phyloP scores from a whole-genome alignment of 2,113 vertebrate genomes.

The Chionis minor region DNA sequence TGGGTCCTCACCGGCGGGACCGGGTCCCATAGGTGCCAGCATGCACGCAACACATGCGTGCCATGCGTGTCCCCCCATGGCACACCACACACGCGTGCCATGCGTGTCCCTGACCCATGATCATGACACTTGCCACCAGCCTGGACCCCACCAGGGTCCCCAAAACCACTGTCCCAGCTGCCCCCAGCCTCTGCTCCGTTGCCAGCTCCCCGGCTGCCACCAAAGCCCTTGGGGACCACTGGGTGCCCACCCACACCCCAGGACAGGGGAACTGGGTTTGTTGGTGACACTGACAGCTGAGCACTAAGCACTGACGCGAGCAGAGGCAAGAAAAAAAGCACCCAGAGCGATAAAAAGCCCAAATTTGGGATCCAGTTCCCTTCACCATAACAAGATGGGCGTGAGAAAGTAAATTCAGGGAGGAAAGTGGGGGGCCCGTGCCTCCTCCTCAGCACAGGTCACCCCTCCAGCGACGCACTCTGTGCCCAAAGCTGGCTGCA shows the following conservation, averaged over 20 bases:
- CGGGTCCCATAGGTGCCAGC: neutral
- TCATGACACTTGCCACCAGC: neutral
- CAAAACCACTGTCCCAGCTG: accelerated
- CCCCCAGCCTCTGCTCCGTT: neutral
- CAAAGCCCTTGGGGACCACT: neutral
- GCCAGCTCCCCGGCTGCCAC: neutral
- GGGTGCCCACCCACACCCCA: neutral
- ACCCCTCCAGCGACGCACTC: neutral
- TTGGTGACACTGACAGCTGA: accelerated
- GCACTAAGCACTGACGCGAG: neutral
- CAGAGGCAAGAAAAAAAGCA: neutral
- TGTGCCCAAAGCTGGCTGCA: no score
- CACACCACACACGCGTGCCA: no score
- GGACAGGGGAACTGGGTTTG: neutral
- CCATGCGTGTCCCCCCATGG: accelerated
- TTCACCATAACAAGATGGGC: neutral
- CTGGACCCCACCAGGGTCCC: neutral
- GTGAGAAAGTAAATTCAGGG: neutral
- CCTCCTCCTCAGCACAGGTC: neutral
- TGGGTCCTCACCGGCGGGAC: neutral
- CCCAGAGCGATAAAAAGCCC: neutral
- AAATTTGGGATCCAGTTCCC: accelerated
- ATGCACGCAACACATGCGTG: accelerated
- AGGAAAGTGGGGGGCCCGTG: accelerated
- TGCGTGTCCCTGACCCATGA: neutral